Percentiles rank a stretch among this genome's conserved stretches.
Evolutionary conservation across 1,140 invertebrate species (phyloP).

Genomic region (Platorchestia sp.): DNA sequence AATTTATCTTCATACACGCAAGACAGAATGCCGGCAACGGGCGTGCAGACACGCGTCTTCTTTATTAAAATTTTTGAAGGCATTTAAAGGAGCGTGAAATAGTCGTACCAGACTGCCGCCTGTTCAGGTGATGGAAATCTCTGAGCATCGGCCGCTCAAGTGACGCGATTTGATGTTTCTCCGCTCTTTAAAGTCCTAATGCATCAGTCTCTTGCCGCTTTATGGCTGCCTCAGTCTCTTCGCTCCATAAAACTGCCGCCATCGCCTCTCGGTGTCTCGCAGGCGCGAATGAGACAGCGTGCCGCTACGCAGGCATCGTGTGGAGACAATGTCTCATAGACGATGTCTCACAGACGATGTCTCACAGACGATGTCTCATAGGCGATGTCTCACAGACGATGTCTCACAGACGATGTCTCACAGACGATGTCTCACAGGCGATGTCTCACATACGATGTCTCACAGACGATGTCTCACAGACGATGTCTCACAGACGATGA

Average conservation of each 20-base stretch:
- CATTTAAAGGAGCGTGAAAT: not conserved
- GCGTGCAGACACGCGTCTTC: not conserved
- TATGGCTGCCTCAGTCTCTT: not conserved
- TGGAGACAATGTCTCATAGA: no score
- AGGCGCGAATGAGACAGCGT: not conserved
- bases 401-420: no score
- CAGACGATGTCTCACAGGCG: no score
- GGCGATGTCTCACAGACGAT: no score
- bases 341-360: no score
- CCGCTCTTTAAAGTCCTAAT: not conserved
- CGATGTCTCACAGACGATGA: no score
- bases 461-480: no score
- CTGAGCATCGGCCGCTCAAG: not conserved
- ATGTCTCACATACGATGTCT: no score
- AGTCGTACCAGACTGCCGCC: not conserved
- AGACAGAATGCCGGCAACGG: not conserved
- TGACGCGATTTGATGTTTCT: not conserved
- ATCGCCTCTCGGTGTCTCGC: not conserved
- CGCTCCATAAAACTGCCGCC: not conserved
- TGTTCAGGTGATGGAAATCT: not conserved
- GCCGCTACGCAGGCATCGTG: not conserved
- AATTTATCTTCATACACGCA: not conserved
- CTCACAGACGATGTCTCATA: no score
- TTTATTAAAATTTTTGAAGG: not conserved
- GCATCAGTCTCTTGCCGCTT: not conserved